Percentiles rank a stretch among this genome's conserved stretches.
phyloP scores from a whole-genome alignment of 2,888 invertebrate genomes.

The Physocephala rufipes region DNA sequence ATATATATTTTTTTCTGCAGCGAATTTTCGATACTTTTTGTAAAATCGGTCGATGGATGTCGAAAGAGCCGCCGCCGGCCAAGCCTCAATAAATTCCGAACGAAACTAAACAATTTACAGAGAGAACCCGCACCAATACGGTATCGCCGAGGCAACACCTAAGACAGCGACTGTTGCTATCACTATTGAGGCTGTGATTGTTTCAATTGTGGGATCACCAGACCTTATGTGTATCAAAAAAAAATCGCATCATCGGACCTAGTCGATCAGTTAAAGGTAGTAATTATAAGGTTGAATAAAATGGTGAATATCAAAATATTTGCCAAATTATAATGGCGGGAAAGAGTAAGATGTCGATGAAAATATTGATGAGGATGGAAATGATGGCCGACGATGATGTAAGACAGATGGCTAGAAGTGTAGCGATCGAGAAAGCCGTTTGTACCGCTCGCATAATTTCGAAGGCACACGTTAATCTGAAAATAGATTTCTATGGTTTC shows the following conservation, averaged over 20 bases:
- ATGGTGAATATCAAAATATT: background rate
- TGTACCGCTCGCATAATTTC: background rate
- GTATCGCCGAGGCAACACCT: background rate
- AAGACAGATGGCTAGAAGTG: too few relatives aligned
- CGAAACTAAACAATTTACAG: slow-evolving; percentile 38
- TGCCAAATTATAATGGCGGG: too few relatives aligned
- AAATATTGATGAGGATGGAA: too few relatives aligned
- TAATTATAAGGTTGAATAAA: background rate
- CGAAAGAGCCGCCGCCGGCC: slow-evolving; percentile 48
- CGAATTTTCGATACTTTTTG: background rate
- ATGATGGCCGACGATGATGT: background rate
- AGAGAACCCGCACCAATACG: slow-evolving; percentile 2
- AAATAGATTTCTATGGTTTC: too few relatives aligned
- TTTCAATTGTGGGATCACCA: slow-evolving; percentile 8
- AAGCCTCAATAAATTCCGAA: slow-evolving; percentile 55
- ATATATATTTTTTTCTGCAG: too few relatives aligned
- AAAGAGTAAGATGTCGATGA: too few relatives aligned
- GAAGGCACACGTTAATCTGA: background rate
- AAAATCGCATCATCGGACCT: background rate
- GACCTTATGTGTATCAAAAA: background rate
- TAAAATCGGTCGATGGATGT: slow-evolving; percentile 16
- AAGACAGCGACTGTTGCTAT: background rate
- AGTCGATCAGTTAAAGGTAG: background rate
- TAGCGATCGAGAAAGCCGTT: background rate
- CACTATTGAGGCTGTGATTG: slow-evolving; percentile 2